phyloP scores from a whole-genome alignment of 2,888 invertebrate species.

The Pollenia labialis region DNA sequence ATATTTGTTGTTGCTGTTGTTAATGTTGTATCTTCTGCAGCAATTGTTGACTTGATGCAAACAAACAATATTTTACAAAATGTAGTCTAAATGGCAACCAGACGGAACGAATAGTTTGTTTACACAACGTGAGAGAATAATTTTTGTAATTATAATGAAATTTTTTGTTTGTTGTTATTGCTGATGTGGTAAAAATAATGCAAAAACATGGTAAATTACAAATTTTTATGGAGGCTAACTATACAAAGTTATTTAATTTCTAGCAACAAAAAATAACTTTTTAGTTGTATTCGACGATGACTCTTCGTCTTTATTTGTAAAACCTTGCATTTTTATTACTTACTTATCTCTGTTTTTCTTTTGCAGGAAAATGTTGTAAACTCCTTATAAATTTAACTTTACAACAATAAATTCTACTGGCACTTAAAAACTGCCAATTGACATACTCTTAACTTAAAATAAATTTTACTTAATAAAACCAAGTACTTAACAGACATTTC shows the following conservation, averaged over 20 bases:
- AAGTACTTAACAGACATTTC: slow-evolving; percentile 50
- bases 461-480: slow-evolving; percentile 10
- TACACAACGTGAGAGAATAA: slow-evolving; percentile 27
- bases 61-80: slow-evolving; percentile 23
- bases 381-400: not conserved
- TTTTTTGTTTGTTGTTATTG: not conserved
- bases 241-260: slow-evolving; percentile 17
- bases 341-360: not conserved
- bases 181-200: slow-evolving; percentile 9
- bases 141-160: slow-evolving; percentile 15
- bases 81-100: slow-evolving; percentile 18
- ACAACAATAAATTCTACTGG: not conserved
- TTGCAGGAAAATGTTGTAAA: no score
- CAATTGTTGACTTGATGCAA: slow-evolving; percentile 43
- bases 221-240: slow-evolving; percentile 41
- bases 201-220: slow-evolving; percentile 1
- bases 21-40: not conserved
- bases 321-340: not conserved
- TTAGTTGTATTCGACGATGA: no score
- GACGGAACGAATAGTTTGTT: slow-evolving; percentile 29
- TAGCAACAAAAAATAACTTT: not conserved
- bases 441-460: not conserved
- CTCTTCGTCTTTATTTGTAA: not conserved
- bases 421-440: slow-evolving; percentile 15
- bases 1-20: slow-evolving; percentile 5